Base-by-base conservation (phyloP, 1,140 invertebrate genomes). In the Wiebesia pumilae region DNA sequence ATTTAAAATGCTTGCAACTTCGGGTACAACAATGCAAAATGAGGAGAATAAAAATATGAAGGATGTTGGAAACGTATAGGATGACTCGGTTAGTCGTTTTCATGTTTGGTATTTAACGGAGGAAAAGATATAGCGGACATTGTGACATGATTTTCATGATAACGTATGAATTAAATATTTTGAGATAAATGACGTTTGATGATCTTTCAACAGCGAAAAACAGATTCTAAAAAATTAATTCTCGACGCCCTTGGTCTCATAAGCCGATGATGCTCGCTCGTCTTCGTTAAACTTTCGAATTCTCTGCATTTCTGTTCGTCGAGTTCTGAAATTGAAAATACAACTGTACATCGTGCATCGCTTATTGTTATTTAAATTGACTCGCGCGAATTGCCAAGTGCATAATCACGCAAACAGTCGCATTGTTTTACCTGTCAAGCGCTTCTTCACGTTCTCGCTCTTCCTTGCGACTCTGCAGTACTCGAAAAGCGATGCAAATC, bases 401-500 rank as follows among this genome's bases (percentile, higher is more conserved):
- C 19, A n/a, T 4, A 27, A n/a, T 43, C 38, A 40, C 21, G 27
- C 35, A 51, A 30, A 35, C n/a, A 24, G 65, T 73, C 21, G 35
- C 10, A 21, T 73, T n/a, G 47, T 40, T 81, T 87, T 91, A 94
- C 93, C 93, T 93, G 30, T 88, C 73, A 38, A 90, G 80, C 21
- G 87, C 54, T 54, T 91, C 88, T 0, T 96, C 95, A 24, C 94
- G 93, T 69, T 95, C 94, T 75, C 95, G 93, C 58, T 95, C 93
- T 30, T 94, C 90, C 90, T 94, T 95, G 43, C 93, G 93, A 69
- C 91, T 92, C 62, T 83, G 82, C 9, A 84, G 27, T 0, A 73
- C 38, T 27, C 95, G 95, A 92, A 95, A 96, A 47, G 95, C 96
- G 58, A 96, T 92, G 89, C 96, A 97, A 80, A 97, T 94, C 43